A percentile compares a stretch with the other conserved stretches of the same genome.
Evolutionary conservation across 2,888 invertebrate species (phyloP).

Genomic region (Halocaridina rubra): DNA sequence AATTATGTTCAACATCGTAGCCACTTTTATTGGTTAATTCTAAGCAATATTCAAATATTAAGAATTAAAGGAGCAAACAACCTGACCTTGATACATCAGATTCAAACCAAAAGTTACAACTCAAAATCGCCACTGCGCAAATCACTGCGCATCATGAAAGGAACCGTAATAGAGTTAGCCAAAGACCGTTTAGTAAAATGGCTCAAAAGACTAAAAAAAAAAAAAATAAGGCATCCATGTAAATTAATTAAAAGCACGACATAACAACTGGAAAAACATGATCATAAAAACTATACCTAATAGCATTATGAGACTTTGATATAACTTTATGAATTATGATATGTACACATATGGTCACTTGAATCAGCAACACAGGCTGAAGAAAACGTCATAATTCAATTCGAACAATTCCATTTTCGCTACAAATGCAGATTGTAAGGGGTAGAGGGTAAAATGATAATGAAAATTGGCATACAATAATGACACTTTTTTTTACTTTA

Average conservation of each 20-base stretch:
- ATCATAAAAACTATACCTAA: slow-evolving; percentile 33
- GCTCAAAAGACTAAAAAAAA: background rate
- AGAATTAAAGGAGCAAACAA: slow-evolving; percentile 40
- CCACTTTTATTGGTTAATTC: slow-evolving; percentile 40
- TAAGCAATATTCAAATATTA: slow-evolving; percentile 42
- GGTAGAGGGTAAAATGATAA: slow-evolving; percentile 5
- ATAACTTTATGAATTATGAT: slow-evolving; percentile 34
- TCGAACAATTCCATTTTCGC: slow-evolving; percentile 4
- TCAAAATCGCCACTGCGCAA: too few species aligned
- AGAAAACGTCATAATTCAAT: slow-evolving; percentile 6
- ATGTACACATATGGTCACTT: slow-evolving; percentile 43
- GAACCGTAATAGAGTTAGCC: background rate
- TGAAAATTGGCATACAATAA: slow-evolving; percentile 1
- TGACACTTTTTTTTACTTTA: slow-evolving; percentile 15
- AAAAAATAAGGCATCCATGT: slow-evolving; percentile 34
- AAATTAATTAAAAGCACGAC: slow-evolving; percentile 33
- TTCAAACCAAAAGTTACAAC: slow-evolving; percentile 4
- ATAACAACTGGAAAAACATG: slow-evolving; percentile 38
- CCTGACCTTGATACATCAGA: slow-evolving; percentile 14
- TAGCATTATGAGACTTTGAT: slow-evolving; percentile 32
- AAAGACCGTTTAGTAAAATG: background rate
- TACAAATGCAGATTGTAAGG: slow-evolving; percentile 1
- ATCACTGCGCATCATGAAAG: background rate
- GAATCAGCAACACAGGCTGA: slow-evolving; percentile 28
- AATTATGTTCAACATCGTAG: slow-evolving; percentile 6